These are phyloP conservation scores for Craniophora ligustri DNA, from an alignment of 2,888 invertebrate genomes.

Conservation along the genomic window DNA sequence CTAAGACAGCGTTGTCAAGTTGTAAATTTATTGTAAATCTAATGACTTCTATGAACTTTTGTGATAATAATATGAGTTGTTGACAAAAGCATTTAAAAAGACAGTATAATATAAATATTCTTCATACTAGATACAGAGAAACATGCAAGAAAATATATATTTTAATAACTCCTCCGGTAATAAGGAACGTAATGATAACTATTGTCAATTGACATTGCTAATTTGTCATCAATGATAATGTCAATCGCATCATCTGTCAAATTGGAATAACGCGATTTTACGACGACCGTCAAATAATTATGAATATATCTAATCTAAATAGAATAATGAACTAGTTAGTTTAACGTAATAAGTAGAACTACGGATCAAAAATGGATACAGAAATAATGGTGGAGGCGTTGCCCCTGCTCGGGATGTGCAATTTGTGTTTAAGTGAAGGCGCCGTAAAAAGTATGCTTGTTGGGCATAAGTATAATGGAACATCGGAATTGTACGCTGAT, in stretches of 20 bases:
- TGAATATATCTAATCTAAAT: constrained; percentile 9
- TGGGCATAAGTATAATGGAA: constrained; percentile 63
- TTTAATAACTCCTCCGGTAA: no score
- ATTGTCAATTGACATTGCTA: no score
- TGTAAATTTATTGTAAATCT: no score
- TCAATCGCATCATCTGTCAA: constrained; percentile 29
- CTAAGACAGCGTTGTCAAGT: no score
- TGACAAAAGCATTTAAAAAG: no score
- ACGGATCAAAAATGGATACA: constrained; percentile 64
- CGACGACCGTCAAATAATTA: constrained; percentile 17
- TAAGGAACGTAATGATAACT: no score
- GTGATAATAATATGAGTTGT: no score
- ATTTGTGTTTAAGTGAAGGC: constrained; percentile 79
- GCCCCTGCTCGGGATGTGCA: constrained; percentile 79
- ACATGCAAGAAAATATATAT: no score
- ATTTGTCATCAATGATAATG: constrained; percentile 7
- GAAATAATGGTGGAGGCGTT: constrained; percentile 79
- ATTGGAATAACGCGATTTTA: background rate
- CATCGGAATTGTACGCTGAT: constrained; percentile 70
- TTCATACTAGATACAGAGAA: no score
- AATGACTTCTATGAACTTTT: no score
- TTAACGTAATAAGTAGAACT: constrained; percentile 9
- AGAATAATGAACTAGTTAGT: constrained; percentile 25
- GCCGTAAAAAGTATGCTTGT: constrained; percentile 80
- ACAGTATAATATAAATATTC: no score